Percentiles rank a stretch among this genome's conserved stretches.
Conservation (phyloP, 2,113 vertebrate species). For the Panthera leo region DNA sequence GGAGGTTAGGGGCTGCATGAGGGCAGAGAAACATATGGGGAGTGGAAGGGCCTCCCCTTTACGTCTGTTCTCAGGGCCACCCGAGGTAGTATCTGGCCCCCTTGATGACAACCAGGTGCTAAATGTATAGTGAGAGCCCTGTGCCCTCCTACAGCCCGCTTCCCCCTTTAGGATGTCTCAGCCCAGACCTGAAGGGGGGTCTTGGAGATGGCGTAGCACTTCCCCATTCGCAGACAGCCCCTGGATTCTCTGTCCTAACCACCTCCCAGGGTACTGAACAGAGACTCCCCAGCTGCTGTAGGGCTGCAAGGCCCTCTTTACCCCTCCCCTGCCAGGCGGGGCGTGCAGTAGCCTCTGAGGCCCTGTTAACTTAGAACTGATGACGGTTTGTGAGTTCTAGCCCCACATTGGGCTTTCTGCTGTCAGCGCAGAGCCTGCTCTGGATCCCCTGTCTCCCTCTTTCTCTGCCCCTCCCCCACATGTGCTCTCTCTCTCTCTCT, state of each 20-base stretch:
- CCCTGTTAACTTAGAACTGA: background rate
- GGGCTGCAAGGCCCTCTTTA: background rate
- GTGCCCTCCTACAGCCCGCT: background rate
- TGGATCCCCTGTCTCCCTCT: too few species aligned
- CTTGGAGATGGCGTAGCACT: background rate
- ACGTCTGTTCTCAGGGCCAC: background rate
- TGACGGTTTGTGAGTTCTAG: too few species aligned
- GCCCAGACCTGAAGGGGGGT: background rate
- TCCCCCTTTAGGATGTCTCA: background rate
- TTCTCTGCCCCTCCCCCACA: too few species aligned
- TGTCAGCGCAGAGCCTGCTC: too few species aligned
- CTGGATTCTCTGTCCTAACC: background rate
- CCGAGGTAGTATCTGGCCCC: background rate
- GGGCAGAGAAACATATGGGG: background rate
- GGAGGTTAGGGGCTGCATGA: background rate
- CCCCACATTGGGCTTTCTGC: too few species aligned
- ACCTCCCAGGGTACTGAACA: background rate
- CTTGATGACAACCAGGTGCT: background rate
- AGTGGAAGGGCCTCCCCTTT: background rate
- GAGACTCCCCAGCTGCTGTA: background rate
- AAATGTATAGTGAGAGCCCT: background rate
- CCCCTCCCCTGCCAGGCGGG: too few species aligned
- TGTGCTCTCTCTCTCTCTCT: too few species aligned
- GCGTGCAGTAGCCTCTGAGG: background rate
- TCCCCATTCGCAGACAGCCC: background rate